A percentile compares a stretch with the other conserved stretches of the same genome.
These are phyloP conservation scores for Acleris literana DNA, from an alignment of 2,888 invertebrate species.

Conservation along the genomic window DNA sequence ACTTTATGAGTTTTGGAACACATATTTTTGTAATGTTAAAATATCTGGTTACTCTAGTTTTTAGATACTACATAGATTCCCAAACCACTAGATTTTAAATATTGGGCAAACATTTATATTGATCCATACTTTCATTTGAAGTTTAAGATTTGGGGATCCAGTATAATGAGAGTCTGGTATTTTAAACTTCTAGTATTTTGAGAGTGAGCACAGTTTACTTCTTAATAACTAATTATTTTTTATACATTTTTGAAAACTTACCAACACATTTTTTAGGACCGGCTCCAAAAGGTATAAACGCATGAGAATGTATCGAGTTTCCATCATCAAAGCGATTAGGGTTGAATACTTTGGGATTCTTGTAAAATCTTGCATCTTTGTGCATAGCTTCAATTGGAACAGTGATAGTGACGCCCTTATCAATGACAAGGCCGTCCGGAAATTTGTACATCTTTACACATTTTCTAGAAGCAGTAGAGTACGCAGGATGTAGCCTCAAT, in stretches of 20 bases:
- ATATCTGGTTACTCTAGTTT: too few species aligned
- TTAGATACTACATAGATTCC: too few species aligned
- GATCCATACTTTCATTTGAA: too few species aligned
- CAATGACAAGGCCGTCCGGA: slow-evolving; percentile 63
- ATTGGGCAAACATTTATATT: too few species aligned
- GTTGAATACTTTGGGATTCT: slow-evolving; percentile 60
- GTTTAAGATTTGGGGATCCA: too few species aligned
- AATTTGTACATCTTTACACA: slow-evolving; percentile 69
- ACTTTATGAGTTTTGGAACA: too few species aligned
- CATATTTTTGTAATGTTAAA: too few species aligned
- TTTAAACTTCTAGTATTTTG: too few species aligned
- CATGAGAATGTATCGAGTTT: slow-evolving; percentile 52
- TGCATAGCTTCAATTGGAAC: slow-evolving; percentile 71
- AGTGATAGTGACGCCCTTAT: slow-evolving; percentile 66
- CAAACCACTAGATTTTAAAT: too few species aligned
- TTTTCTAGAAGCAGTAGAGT: slow-evolving; percentile 66
- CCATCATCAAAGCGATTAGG: slow-evolving; percentile 65
- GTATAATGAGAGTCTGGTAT: too few species aligned
- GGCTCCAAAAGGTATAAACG: slow-evolving; percentile 72
- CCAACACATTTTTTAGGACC: slow-evolving; percentile 77
- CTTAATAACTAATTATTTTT: too few species aligned
- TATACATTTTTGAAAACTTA: slow-evolving; percentile 49
- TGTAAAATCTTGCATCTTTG: slow-evolving; percentile 61
- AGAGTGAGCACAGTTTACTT: too few species aligned
- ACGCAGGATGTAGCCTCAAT: slow-evolving; percentile 70